These are phyloP conservation scores for Eospalax fontanierii DNA, from an alignment of 2,797 vertebrate species.

Conservation along the genomic window DNA sequence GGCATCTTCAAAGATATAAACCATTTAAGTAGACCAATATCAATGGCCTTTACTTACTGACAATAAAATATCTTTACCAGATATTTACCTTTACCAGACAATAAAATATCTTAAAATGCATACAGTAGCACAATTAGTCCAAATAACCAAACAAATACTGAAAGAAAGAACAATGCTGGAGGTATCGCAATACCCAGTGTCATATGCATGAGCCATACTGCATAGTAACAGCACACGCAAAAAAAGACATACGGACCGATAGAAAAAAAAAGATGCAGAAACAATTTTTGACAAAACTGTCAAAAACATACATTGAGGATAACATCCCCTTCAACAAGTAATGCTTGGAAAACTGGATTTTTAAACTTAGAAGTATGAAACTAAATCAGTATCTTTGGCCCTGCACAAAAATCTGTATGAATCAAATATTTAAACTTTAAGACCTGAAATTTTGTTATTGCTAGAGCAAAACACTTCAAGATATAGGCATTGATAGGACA, in stretches of 20 bases:
- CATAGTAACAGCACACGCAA: background rate
- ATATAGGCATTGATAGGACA: background rate
- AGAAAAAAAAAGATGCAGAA: background rate
- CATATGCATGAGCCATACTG: background rate
- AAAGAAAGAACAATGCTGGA: background rate
- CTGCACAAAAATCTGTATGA: background rate
- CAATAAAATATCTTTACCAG: too few relatives aligned
- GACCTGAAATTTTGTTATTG: background rate
- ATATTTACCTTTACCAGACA: too few relatives aligned
- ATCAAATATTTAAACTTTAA: background rate
- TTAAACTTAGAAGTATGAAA: background rate
- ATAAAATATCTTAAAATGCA: background rate
- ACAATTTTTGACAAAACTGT: background rate
- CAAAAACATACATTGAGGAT: background rate
- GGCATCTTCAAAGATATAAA: too few relatives aligned
- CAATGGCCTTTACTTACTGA: too few relatives aligned
- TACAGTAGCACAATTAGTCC: background rate
- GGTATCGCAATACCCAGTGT: background rate
- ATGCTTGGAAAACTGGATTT: background rate
- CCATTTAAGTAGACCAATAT: too few relatives aligned
- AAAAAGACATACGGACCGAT: background rate
- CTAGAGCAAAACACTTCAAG: conserved; percentile 2
- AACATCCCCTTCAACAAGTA: background rate
- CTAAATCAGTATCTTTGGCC: background rate
- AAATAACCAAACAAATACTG: background rate